Percentiles rank a stretch among this genome's conserved stretches.
Evolutionary conservation across 2,888 invertebrate species (phyloP).

Genomic region (Plebejus argus): DNA sequence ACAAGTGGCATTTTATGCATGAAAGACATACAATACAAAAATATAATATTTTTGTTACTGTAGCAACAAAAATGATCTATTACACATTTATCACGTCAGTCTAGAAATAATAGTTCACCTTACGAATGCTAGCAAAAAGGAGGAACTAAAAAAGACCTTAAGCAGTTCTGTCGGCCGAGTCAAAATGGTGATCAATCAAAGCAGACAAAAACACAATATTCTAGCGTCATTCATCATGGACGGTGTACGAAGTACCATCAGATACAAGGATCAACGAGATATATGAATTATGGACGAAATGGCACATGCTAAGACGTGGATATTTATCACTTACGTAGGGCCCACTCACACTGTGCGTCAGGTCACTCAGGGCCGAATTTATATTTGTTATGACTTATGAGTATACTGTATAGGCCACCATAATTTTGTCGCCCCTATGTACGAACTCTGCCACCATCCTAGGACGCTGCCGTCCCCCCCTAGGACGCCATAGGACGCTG

Average conservation of each 20-base stretch:
- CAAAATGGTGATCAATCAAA: constrained; percentile 30
- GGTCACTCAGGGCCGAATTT: too few species aligned
- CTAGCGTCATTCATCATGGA: constrained; percentile 25
- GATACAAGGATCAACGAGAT: constrained; percentile 26
- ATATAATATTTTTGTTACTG: too few species aligned
- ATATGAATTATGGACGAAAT: constrained; percentile 30
- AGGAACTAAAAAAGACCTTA: background rate
- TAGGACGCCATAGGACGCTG: too few species aligned
- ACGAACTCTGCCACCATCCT: too few species aligned
- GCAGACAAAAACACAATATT: constrained; percentile 31
- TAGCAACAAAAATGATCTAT: background rate
- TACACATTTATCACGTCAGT: background rate
- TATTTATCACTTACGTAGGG: background rate
- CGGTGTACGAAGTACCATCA: constrained; percentile 8
- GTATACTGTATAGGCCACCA: too few species aligned
- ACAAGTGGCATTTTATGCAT: too few species aligned
- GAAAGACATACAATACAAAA: too few species aligned
- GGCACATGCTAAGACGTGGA: background rate
- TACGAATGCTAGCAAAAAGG: constrained; percentile 19
- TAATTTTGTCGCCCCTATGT: too few species aligned
- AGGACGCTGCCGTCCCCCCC: too few species aligned
- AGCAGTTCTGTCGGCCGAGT: constrained; percentile 24
- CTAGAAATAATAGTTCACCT: constrained; percentile 4
- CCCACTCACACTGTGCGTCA: background rate
- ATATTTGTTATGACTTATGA: too few species aligned